Conservation (phyloP, 2,113 vertebrate species). For the Solenodon paradoxus region DNA sequence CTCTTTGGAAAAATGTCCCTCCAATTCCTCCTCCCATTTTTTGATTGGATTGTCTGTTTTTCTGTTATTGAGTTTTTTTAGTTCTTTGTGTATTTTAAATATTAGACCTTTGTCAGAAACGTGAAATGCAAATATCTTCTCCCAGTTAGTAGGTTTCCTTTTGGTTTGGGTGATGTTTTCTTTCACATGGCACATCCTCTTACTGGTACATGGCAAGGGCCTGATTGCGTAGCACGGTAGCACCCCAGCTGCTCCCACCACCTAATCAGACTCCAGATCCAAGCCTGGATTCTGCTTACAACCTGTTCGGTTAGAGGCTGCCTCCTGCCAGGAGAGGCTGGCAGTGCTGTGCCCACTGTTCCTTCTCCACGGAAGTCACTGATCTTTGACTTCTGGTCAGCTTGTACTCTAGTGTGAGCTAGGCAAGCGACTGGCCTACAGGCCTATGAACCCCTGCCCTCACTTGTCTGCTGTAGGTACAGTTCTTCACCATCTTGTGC, state of each 20-base stretch:
- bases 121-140: too few relatives aligned
- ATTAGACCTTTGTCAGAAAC: too few relatives aligned
- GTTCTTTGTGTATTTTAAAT: too few relatives aligned
- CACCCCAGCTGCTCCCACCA: not conserved
- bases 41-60: too few relatives aligned
- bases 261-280: too few relatives aligned
- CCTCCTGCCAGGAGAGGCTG: not conserved
- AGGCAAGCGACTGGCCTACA: not conserved
- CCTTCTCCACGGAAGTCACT: not conserved
- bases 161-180: too few relatives aligned
- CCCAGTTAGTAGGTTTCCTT: too few relatives aligned
- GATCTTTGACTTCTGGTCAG: not conserved
- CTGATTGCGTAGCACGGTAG: not conserved
- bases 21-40: too few relatives aligned
- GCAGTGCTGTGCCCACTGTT: not conserved
- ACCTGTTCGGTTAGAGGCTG: not conserved
- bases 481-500: not conserved
- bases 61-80: too few relatives aligned
- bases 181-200: not conserved
- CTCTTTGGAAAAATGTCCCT: too few relatives aligned
- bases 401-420: not conserved
- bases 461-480: not conserved
- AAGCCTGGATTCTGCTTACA: not conserved
- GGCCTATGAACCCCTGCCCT: not conserved
- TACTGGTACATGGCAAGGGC: not conserved